A percentile compares a stretch with the other conserved stretches of the same genome.
Evolutionary conservation across 2,113 vertebrate species (phyloP).

Genomic region (Electrona antarctica): DNA sequence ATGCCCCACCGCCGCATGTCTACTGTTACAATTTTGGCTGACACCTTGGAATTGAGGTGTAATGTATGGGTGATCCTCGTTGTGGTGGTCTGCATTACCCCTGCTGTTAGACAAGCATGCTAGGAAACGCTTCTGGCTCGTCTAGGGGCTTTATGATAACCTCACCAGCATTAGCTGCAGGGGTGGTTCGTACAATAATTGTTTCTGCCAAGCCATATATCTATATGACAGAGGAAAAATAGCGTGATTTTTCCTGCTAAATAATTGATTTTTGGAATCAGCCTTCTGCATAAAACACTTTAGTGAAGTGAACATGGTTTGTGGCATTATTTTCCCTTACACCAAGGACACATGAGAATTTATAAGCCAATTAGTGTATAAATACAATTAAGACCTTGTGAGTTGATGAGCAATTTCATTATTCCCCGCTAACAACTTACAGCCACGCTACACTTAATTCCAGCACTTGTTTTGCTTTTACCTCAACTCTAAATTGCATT

Average conservation of each 20-base stretch:
- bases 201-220: slow-evolving; percentile 91
- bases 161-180: slow-evolving; percentile 79
- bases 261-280: slow-evolving; percentile 85
- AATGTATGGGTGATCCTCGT: slow-evolving; percentile 54
- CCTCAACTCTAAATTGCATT: slow-evolving; percentile 90
- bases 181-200: slow-evolving; percentile 85
- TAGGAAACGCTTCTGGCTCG: slow-evolving; percentile 59
- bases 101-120: slow-evolving; percentile 65
- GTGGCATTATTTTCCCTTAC: slow-evolving; percentile 16
- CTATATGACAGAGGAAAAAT: slow-evolving; percentile 87
- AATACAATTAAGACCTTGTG: slow-evolving; percentile 54
- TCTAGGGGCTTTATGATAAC: slow-evolving; percentile 74
- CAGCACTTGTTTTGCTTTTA: slow-evolving; percentile 86
- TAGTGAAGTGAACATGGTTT: slow-evolving; percentile 39
- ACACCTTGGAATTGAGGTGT: slow-evolving; percentile 52
- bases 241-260: slow-evolving; percentile 87
- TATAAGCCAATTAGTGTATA: slow-evolving; percentile 68
- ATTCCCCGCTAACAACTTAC: slow-evolving; percentile 71
- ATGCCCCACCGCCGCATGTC: slow-evolving; percentile 32
- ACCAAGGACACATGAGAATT: slow-evolving; percentile 47
- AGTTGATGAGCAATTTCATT: slow-evolving; percentile 70
- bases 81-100: slow-evolving; percentile 62
- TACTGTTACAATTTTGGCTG: slow-evolving; percentile 45
- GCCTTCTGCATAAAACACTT: slow-evolving; percentile 39
- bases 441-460: slow-evolving; percentile 76